A percentile compares a stretch with the other conserved stretches of the same genome.
Evolutionary conservation across 1,140 invertebrate genomes (phyloP).

Genomic region (Rhopalosiphum maidis): DNA sequence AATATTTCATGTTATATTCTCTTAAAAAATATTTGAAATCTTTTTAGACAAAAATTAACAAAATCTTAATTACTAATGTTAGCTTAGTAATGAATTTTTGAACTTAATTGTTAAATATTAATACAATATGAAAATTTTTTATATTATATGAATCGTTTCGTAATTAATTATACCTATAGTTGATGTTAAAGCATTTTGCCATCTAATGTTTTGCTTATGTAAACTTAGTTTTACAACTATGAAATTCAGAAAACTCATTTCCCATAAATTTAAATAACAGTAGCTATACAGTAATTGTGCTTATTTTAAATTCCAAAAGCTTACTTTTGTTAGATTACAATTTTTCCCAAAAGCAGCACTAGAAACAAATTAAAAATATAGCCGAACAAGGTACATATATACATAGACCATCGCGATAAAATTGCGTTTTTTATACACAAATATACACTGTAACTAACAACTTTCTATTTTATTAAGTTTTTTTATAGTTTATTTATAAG

Average conservation of each 20-base stretch:
- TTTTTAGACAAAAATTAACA: no score
- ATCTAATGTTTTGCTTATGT: neutral
- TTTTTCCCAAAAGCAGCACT: neutral
- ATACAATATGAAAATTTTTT: neutral
- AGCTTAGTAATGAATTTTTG: neutral
- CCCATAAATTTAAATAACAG: neutral
- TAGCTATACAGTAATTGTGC: neutral
- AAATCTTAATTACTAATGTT: neutral
- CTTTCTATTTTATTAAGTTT: neutral
- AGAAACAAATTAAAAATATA: slow-evolving; percentile 1
- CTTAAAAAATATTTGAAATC: no score
- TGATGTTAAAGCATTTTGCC: neutral
- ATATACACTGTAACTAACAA: neutral
- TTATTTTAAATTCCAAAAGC: neutral
- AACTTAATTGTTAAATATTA: neutral
- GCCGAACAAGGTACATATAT: neutral
- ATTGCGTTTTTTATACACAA: neutral
- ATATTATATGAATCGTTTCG: neutral
- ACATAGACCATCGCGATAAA: neutral
- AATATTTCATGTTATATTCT: no score
- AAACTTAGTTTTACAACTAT: neutral
- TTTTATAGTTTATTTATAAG: neutral
- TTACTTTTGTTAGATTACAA: slow-evolving; percentile 13
- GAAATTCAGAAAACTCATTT: neutral
- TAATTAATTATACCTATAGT: neutral